Percentiles rank a stretch among this genome's conserved stretches.
Evolutionary conservation across 2,113 vertebrate species (phyloP).

Genomic region (Cyanoderma ruficeps): DNA sequence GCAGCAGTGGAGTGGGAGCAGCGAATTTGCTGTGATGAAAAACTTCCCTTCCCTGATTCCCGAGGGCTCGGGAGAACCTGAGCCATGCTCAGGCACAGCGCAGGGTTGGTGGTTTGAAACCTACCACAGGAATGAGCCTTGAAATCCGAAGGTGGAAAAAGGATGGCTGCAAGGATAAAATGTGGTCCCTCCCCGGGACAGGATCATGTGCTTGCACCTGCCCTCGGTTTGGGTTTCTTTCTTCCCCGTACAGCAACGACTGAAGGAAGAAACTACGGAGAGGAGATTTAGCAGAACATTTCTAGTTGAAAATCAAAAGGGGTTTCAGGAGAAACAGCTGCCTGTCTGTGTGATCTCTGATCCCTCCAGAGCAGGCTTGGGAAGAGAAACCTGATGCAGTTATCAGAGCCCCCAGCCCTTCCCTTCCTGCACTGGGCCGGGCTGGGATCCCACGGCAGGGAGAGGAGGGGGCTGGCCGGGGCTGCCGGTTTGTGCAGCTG

Average conservation of each 20-base stretch:
- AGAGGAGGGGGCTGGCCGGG: background rate
- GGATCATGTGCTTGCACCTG: background rate
- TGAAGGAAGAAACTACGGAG: background rate
- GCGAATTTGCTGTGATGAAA: rapidly evolving
- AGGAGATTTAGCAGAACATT: background rate
- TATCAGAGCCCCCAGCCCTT: background rate
- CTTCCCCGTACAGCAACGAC: background rate
- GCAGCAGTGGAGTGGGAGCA: background rate
- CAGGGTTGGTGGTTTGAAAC: background rate
- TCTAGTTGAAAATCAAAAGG: background rate
- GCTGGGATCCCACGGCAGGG: background rate
- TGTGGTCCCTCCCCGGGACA: rapidly evolving
- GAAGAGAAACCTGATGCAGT: slow-evolving; percentile 2
- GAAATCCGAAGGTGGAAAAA: background rate
- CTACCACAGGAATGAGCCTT: background rate
- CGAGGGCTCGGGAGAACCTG: rapidly evolving
- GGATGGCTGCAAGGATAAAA: background rate
- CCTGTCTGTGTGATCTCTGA: background rate
- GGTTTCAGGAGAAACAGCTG: slow-evolving; percentile 14
- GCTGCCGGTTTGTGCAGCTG: background rate
- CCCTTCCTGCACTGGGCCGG: background rate
- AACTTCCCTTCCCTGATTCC: background rate
- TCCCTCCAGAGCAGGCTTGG: background rate
- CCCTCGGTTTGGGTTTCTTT: background rate
- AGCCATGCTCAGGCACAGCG: background rate